These are phyloP conservation scores for Nyctibius bracteatus DNA, from an alignment of 2,113 vertebrate genomes.

Conservation along the genomic window DNA sequence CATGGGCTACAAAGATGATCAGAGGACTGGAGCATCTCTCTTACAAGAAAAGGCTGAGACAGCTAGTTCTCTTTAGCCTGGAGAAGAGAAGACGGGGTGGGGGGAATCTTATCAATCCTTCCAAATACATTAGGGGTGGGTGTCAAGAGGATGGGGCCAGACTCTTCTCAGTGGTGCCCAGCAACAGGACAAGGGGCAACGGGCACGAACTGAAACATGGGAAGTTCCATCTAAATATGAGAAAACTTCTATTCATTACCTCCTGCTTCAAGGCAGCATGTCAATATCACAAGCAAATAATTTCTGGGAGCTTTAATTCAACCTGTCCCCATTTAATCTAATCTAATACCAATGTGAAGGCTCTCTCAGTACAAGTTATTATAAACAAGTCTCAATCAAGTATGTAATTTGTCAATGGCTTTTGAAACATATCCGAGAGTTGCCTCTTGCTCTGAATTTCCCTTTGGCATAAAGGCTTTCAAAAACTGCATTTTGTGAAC, in stretches of 20 bases:
- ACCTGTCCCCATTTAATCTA: neutral
- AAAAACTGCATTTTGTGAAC: constrained; percentile 38
- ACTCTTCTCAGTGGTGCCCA: too few species aligned
- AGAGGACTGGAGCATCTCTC: too few species aligned
- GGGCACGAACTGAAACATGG: too few species aligned
- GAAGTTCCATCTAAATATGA: too few species aligned
- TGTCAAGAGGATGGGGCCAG: too few species aligned
- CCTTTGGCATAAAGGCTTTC: constrained; percentile 22
- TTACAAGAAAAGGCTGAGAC: too few species aligned
- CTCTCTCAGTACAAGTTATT: neutral
- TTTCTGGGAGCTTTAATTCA: neutral
- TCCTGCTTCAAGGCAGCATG: neutral
- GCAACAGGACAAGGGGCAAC: too few species aligned
- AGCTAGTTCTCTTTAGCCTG: too few species aligned
- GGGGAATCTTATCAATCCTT: too few species aligned
- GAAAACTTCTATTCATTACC: neutral
- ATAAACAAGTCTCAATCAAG: neutral
- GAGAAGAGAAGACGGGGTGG: too few species aligned
- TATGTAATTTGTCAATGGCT: neutral
- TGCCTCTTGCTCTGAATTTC: constrained; percentile 21
- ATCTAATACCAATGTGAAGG: neutral
- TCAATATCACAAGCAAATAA: neutral
- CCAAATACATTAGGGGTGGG: too few species aligned
- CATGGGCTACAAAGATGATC: too few species aligned
- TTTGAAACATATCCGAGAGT: constrained; percentile 4